Evolutionary conservation across 64 coral and sea anemone genomes (phyloP).

Genomic region (Porites lutea): DNA sequence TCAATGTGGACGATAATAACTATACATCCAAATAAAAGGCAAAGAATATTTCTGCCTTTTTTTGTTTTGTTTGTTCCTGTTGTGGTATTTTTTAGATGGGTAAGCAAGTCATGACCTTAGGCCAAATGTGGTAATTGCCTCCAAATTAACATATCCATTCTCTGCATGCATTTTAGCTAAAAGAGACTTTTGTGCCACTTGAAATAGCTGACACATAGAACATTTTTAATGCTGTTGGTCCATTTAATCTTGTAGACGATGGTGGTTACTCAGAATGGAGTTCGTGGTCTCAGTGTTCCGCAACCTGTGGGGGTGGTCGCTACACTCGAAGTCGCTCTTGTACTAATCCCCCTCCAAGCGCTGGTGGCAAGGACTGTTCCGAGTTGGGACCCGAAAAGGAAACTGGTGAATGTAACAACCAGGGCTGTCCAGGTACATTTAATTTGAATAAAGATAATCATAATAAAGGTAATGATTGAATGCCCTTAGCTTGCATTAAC

Average conservation of each 20-base stretch:
- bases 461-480: no score
- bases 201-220: not conserved
- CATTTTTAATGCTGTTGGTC: not conserved
- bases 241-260: not conserved
- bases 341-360: slow-evolving; percentile 37
- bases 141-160: no score
- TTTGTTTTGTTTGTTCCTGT: no score
- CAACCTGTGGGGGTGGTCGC: slow-evolving; percentile 1
- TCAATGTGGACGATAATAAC: no score
- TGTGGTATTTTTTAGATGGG: no score
- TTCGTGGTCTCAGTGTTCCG: slow-evolving; percentile 12
- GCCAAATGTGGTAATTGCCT: no score
- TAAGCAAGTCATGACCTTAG: no score
- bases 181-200: no score
- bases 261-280: slow-evolving; percentile 23
- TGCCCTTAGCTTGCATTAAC: no score
- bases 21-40: no score
- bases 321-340: slow-evolving; percentile 25
- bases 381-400: slow-evolving; percentile 36
- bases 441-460: not conserved
- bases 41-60: no score
- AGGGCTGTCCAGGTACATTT: slow-evolving; percentile 62
- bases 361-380: slow-evolving; percentile 35
- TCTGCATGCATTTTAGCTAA: no score
- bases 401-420: slow-evolving; percentile 48